Base-by-base conservation (phyloP, 2,113 vertebrate species). In the Syrrhaptes paradoxus region DNA sequence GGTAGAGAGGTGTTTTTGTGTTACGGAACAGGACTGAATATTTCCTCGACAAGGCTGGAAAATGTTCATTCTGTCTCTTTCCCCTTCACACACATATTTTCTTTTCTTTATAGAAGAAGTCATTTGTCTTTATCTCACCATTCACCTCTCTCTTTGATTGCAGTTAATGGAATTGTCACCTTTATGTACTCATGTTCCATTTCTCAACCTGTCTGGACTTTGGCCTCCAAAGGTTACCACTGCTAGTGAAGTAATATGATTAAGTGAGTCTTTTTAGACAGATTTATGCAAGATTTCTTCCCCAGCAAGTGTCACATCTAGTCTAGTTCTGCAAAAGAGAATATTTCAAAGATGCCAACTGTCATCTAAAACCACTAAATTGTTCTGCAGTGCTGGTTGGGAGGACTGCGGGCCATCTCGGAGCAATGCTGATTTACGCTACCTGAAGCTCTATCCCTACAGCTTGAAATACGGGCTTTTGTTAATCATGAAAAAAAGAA, bases 231-330 rank as follows among this genome's bases (percentile, higher is more conserved):
- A 98, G 97, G 98, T 98, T 97, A 97, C 96, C 89, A 74, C n/a
- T 89, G 92, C 94, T 93, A 98, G 96, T 98, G 98, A 98, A 98
- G 98, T 98, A 96, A 98, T 98, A 97, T 97, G 97, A 98, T 97
- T 97, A 96, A 97, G 96, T 95, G 97, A 97, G 96, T 97, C 94
- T 93, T 88, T 89, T 96, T 58, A 72, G 97, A 97, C 97, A 98
- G 98, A 98, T 98, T 98, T 98, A 98, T 97, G 96, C 94, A 85
- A 72, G 92, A 92, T 85, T 93, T 96, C 90, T 97, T 95, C 91
- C 80, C 76, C 54, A 81, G 96, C 92, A 94, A 98, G 93, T 97
- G 93, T 97, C 95, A 97, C 93, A 97, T 95, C 79, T 80, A 88
- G 88, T 96, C 96, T 89, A 93, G 80, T 83, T 93, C 85, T 72